A percentile compares a stretch with the other conserved stretches of the same genome.
Evolutionary conservation across 2,888 invertebrate genomes (phyloP).

Genomic region (Eupithecia subumbrata): DNA sequence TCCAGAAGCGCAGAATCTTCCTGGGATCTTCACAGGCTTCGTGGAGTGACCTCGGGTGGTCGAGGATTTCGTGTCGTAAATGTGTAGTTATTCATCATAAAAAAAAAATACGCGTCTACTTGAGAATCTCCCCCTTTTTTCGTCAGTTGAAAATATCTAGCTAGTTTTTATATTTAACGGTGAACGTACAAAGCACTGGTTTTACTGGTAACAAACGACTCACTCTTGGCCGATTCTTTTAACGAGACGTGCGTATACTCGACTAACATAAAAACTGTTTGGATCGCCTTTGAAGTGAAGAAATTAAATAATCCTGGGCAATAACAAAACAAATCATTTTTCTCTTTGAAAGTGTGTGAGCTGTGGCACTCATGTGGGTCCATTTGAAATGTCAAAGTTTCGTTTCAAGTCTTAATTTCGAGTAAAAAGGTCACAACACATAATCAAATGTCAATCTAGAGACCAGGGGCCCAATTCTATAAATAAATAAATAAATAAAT

Average conservation of each 20-base stretch:
- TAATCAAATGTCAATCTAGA: neutral
- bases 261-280: conserved; percentile 16
- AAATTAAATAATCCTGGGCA: conserved; percentile 5
- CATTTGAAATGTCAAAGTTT: neutral
- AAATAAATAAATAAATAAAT: no score
- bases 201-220: neutral
- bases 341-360: neutral
- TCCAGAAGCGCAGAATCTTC: no score
- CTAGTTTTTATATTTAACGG: no score
- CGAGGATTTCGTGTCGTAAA: no score
- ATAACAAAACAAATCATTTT: conserved; percentile 8
- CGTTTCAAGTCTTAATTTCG: neutral
- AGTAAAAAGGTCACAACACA: neutral
- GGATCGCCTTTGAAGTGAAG: conserved; percentile 23
- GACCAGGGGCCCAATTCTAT: no score
- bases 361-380: neutral
- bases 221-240: neutral
- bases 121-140: no score
- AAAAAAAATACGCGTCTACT: no score
- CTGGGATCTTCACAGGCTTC: no score
- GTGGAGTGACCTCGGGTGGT: no score
- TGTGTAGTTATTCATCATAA: no score
- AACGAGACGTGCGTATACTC: neutral
- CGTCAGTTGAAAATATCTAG: no score
- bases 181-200: neutral